phyloP scores from a whole-genome alignment of 2,888 invertebrate species.

The Cynaeus angustus region DNA sequence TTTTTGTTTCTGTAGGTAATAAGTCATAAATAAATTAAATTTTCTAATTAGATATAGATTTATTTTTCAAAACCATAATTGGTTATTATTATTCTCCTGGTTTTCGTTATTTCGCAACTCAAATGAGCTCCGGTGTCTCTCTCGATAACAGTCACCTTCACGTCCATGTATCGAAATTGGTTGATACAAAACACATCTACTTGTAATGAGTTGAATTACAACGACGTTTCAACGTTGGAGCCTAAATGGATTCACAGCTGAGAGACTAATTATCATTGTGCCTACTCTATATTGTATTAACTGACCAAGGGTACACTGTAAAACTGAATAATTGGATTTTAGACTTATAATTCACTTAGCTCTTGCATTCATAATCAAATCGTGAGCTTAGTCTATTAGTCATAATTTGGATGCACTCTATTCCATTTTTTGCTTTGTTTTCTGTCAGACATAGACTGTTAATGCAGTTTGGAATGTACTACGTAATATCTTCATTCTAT shows the following conservation, averaged over 20 bases:
- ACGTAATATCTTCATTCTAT: no score
- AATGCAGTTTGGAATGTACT: no score
- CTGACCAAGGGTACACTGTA: constrained; percentile 57
- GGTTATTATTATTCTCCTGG: background rate
- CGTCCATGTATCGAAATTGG: constrained; percentile 24
- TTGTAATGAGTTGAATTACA: constrained; percentile 27
- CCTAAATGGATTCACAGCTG: constrained; percentile 50
- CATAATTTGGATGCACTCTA: constrained; percentile 40
- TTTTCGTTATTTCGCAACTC: background rate
- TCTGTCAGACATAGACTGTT: background rate
- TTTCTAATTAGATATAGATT: no score
- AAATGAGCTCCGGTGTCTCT: constrained; percentile 7
- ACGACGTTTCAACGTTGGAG: constrained; percentile 20
- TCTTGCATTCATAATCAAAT: constrained; percentile 58
- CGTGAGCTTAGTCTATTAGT: constrained; percentile 37
- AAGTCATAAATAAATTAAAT: no score
- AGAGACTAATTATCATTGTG: constrained; percentile 53
- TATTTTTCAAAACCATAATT: no score
- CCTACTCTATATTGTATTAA: constrained; percentile 57
- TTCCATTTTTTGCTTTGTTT: constrained; percentile 24
- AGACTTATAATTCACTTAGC: constrained; percentile 58
- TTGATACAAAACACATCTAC: constrained; percentile 16
- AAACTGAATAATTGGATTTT: constrained; percentile 57
- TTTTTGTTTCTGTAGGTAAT: no score
- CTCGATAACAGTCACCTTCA: constrained; percentile 5